phyloP scores from a whole-genome alignment of 2,888 invertebrate species.

The Tenthredo livida region DNA sequence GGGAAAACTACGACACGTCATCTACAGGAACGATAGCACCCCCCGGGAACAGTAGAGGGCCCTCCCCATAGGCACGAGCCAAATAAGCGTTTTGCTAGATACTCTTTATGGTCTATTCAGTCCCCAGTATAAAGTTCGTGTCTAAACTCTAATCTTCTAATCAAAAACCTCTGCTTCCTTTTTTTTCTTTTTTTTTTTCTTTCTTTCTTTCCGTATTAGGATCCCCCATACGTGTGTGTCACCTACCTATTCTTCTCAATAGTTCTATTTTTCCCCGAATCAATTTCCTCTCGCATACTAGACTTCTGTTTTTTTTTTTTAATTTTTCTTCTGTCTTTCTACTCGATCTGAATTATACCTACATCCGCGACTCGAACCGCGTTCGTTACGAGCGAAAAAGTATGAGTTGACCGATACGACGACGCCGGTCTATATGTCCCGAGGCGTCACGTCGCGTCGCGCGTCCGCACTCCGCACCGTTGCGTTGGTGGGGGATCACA shows the following conservation, averaged over 20 bases:
- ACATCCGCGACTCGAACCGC: neutral
- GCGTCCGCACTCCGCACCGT: too few relatives aligned
- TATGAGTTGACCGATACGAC: neutral
- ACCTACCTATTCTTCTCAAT: neutral
- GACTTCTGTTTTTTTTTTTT: neutral
- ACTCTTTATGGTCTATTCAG: neutral
- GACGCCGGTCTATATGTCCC: neutral
- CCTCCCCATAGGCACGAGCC: slow-evolving; percentile 22
- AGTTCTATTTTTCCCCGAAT: neutral
- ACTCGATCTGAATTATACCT: neutral
- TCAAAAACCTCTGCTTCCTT: neutral
- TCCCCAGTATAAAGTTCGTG: slow-evolving; percentile 1
- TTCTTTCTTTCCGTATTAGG: too few relatives aligned
- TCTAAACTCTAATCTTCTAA: slow-evolving; percentile 4
- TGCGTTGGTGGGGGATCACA: neutral
- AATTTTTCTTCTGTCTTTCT: neutral
- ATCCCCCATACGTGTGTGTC: neutral
- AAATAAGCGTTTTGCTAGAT: neutral
- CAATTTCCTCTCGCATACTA: neutral
- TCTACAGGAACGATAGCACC: slow-evolving; percentile 13
- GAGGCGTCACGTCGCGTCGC: neutral
- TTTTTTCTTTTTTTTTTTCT: neutral
- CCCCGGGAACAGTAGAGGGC: slow-evolving; percentile 26
- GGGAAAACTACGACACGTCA: slow-evolving; percentile 45
- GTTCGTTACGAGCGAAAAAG: neutral